Evolutionary conservation across 1,140 invertebrate genomes (phyloP), one percentile per base, ranked within the genome.

Genomic region (Gonatopus flavifemur): DNA sequence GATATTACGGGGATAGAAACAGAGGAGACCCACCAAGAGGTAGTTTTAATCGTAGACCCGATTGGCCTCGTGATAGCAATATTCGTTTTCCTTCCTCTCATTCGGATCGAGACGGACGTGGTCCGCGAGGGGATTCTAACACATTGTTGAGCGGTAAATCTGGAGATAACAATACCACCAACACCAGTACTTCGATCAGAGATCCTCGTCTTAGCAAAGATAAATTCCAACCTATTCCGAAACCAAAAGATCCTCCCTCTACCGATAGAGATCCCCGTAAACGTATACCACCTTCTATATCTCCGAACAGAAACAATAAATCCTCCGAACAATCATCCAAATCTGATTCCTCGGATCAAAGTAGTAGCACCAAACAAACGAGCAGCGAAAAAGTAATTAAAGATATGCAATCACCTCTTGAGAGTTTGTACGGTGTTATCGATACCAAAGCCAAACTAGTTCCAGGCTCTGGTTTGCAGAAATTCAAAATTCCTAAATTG

Each of bases 401-500:
- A 38, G 68, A 70, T n/a, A 65, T 71, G 64, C 66, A 67, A 1
- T 81, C 79, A 0, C 80, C 80, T 0, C 69, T 83, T 30, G 81
- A 85, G 66, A 81, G 81, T 61, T 79, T 86, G 45, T 85, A 86
- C 58, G 78, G 73, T 52, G 57, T 64, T 36, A 65, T 76, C 7
- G 71, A 81, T 50, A 72, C 64, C 49, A 71, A 52, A 32, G 57
- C 63, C 2, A 75, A 70, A 45, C 74, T 73, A 7, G 73, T 72
- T 7, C 73, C 76, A 44, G 81, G 80, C 3, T 82, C 81, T 66
- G 81, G 81, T 6, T 69, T 85, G 0, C 84, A 85, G 59, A 82
- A 83, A 40, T 86, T 84, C 48, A 83, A 81, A 69, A 86, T 86
- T 52, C 84, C 84, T 1, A 86, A 86, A 70, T 81, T 83, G 25